Evolutionary conservation across 2,797 vertebrate species (phyloP).

Genomic region (Phoebastria nigripes): DNA sequence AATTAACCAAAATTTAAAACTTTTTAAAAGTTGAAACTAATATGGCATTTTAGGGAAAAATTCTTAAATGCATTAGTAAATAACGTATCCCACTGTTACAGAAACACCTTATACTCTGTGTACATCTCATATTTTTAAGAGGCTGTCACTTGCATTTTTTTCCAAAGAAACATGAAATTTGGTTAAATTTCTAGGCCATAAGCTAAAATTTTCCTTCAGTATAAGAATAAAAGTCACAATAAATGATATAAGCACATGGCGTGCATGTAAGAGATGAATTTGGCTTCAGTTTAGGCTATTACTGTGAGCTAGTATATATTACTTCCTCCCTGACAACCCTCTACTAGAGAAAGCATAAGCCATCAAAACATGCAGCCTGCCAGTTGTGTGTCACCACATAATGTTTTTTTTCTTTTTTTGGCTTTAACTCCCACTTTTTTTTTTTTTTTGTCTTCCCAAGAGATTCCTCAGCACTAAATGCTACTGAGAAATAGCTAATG

Average conservation of each 20-base stretch:
- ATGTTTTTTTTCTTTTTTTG: not conserved
- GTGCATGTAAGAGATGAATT: not conserved
- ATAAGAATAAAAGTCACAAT: not conserved
- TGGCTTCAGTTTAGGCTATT: not conserved
- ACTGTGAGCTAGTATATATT: not conserved
- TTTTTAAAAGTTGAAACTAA: not conserved
- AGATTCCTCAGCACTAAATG: slow-evolving; percentile 66
- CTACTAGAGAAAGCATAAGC: not conserved
- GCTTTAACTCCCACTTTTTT: not conserved
- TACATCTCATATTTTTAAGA: not conserved
- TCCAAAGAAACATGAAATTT: not conserved
- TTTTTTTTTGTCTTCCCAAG: slow-evolving; percentile 27
- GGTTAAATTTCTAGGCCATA: not conserved
- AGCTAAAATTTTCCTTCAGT: not conserved
- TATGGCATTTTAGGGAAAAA: not conserved
- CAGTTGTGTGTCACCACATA: not conserved
- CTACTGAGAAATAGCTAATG: slow-evolving; percentile 61
- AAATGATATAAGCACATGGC: not conserved
- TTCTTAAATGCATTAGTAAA: not conserved
- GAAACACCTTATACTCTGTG: not conserved
- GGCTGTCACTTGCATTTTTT: not conserved
- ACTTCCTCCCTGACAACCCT: not conserved
- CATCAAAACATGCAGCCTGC: not conserved
- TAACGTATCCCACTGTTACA: not conserved
- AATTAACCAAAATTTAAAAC: not conserved